These are phyloP conservation scores for Lamellibrachia luymesi DNA, from an alignment of 1,140 invertebrate genomes.

Conservation along the genomic window DNA sequence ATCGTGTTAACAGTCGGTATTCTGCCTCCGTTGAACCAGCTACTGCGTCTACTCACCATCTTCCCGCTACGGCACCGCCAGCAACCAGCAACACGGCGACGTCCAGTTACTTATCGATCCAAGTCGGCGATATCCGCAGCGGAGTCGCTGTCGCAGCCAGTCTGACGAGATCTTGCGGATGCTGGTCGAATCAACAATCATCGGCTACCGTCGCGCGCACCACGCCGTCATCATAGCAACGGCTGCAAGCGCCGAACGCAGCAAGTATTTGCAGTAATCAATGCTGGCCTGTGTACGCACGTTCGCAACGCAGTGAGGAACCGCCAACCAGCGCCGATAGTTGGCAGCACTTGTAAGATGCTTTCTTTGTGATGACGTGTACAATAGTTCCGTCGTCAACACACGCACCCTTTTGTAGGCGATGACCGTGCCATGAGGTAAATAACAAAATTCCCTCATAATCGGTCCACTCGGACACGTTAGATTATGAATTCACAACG, in stretches of 20 bases:
- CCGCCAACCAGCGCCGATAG: too few species aligned
- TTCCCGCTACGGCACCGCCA: not conserved
- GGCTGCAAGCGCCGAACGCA: not conserved
- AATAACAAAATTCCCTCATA: too few species aligned
- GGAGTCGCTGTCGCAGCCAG: not conserved
- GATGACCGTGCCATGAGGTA: too few species aligned
- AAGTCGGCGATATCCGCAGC: not conserved
- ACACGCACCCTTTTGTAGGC: too few species aligned
- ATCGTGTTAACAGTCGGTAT: not conserved
- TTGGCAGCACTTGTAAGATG: too few species aligned
- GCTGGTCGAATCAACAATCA: not conserved
- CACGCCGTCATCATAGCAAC: not conserved
- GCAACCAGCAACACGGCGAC: not conserved
- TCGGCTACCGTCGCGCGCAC: too few species aligned
- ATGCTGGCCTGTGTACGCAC: not conserved
- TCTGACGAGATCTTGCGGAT: not conserved
- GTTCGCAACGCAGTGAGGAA: too few species aligned
- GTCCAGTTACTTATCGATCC: not conserved
- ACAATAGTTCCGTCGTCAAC: too few species aligned
- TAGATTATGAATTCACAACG: too few species aligned
- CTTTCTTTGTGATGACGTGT: too few species aligned
- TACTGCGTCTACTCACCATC: not conserved
- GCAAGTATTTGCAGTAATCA: not conserved
- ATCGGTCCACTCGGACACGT: too few species aligned
- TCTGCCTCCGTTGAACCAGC: not conserved